Conservation (phyloP, 2,797 vertebrate species). For the Pipistrellus pipistrellus region DNA sequence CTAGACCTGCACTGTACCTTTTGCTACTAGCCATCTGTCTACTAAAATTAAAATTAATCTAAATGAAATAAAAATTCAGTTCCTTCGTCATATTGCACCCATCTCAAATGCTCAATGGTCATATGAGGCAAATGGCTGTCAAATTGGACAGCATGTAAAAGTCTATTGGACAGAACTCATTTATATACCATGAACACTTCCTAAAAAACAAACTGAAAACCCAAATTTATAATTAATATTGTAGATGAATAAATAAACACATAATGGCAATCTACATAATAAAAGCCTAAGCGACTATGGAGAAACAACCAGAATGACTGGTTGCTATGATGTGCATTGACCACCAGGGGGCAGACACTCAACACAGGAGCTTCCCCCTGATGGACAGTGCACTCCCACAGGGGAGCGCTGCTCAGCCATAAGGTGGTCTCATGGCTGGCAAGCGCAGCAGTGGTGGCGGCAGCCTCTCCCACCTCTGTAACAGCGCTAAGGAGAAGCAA, state of each 20-base stretch:
- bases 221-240: neutral
- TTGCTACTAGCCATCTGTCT: neutral
- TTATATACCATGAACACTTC: neutral
- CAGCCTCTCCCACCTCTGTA: too few species aligned
- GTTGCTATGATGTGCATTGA: too few species aligned
- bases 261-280: neutral
- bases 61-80: neutral
- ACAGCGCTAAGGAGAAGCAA: too few species aligned
- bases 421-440: too few species aligned
- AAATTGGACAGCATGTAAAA: neutral
- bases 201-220: neutral
- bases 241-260: neutral
- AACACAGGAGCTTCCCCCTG: too few species aligned
- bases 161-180: neutral
- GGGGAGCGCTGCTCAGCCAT: too few species aligned
- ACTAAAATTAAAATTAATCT: slow-evolving; percentile 9
- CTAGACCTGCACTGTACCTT: neutral
- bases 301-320: too few species aligned
- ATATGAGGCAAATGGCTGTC: neutral
- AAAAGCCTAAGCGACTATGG: too few species aligned
- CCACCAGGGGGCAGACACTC: too few species aligned
- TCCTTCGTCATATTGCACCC: neutral
- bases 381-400: too few species aligned
- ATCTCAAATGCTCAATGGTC: neutral
- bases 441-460: too few species aligned